Conservation (phyloP, 2,113 vertebrate genomes). For the Stegostoma tigrinum region DNA sequence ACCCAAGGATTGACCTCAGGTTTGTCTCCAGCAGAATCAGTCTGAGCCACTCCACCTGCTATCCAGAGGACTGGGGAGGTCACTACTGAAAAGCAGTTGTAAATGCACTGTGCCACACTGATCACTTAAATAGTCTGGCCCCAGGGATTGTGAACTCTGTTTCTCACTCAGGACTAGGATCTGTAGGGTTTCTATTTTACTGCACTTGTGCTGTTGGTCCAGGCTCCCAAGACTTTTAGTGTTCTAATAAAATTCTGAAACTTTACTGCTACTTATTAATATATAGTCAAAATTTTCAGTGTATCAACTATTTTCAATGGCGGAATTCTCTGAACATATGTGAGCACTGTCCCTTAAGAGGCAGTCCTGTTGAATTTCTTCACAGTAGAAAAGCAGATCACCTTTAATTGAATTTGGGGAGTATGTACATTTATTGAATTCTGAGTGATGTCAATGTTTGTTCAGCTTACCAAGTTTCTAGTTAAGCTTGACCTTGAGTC, state of each 20-base stretch:
- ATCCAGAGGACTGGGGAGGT: not conserved
- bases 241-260: not conserved
- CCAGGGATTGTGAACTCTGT: not conserved
- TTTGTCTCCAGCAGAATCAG: not conserved
- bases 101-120: not conserved
- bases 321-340: not conserved
- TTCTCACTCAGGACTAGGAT: not conserved
- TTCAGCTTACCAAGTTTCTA: not conserved
- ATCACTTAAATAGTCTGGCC: not conserved
- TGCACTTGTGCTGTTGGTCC: not conserved
- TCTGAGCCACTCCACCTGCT: not conserved
- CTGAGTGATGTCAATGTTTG: not conserved
- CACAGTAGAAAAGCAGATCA: not conserved
- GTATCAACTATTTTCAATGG: not conserved
- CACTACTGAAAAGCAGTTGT: not conserved
- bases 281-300: not conserved
- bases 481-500: not conserved
- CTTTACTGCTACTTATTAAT: not conserved
- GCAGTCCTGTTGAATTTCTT: not conserved
- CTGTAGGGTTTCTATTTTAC: not conserved
- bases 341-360: not conserved
- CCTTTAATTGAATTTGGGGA: not conserved
- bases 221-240: not conserved
- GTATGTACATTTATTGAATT: not conserved
- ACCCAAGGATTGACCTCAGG: not conserved